Percentiles rank a stretch among this genome's conserved stretches.
These are phyloP conservation scores for Macrophya alboannulata DNA, from an alignment of 2,888 invertebrate genomes.

Conservation along the genomic window DNA sequence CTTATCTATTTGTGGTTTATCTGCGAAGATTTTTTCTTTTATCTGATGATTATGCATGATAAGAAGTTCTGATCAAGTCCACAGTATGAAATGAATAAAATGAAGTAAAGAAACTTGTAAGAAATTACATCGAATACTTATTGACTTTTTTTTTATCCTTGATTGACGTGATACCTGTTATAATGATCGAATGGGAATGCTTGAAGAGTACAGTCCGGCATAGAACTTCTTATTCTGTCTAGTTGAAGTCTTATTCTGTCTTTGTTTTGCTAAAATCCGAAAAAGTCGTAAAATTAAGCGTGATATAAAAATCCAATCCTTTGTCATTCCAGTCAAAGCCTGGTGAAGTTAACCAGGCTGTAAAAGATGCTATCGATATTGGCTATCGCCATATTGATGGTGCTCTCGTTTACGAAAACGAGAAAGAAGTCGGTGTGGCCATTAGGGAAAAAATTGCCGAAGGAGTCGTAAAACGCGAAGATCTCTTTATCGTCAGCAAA, in stretches of 20 bases:
- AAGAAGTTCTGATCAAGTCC: neutral
- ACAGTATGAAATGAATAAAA: neutral
- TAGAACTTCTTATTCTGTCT: neutral
- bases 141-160: neutral
- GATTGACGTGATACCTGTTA: neutral
- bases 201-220: neutral
- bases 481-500: conserved; percentile 89
- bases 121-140: neutral
- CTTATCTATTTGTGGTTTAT: neutral
- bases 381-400: conserved; percentile 93
- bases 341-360: conserved; percentile 86
- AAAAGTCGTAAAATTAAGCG: neutral
- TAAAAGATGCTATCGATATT: conserved; percentile 88
- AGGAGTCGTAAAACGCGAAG: conserved; percentile 86
- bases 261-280: too few relatives aligned
- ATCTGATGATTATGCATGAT: neutral
- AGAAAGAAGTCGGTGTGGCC: conserved; percentile 88
- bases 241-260: neutral
- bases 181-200: neutral
- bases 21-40: neutral
- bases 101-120: neutral
- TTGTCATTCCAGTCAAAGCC: conserved; percentile 82
- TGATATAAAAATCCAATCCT: neutral
- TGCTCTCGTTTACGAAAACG: conserved; percentile 88
- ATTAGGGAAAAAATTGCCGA: conserved; percentile 85